These are phyloP conservation scores for Chymomyza caudatula DNA, from an alignment of 2,888 invertebrate species.

Conservation along the genomic window DNA sequence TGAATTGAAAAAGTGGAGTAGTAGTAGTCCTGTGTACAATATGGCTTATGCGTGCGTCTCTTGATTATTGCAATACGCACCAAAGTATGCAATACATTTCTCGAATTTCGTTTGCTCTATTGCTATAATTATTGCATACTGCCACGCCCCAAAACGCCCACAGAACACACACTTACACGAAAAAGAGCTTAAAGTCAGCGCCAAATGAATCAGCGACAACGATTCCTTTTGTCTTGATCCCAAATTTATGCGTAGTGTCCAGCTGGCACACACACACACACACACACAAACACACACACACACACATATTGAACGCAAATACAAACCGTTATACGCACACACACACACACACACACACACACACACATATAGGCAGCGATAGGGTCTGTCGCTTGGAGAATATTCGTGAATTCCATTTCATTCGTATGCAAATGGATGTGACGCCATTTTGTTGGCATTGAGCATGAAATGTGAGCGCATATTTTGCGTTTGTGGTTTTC, in stretches of 20 bases:
- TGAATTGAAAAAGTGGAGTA: neutral
- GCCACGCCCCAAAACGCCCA: neutral
- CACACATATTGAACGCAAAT: too few species aligned
- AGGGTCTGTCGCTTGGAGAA: constrained; percentile 14
- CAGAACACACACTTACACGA: constrained; percentile 4
- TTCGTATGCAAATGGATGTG: constrained; percentile 40
- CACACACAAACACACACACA: neutral
- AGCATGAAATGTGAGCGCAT: constrained; percentile 13
- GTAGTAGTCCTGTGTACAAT: neutral
- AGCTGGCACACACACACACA: neutral
- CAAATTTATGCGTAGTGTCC: constrained; percentile 22
- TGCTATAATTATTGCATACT: neutral
- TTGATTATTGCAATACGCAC: constrained; percentile 28
- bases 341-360: neutral
- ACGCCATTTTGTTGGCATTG: constrained; percentile 5
- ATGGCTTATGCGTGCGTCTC: constrained; percentile 35
- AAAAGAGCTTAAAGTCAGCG: neutral
- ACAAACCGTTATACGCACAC: too few species aligned
- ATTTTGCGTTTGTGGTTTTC: constrained; percentile 6
- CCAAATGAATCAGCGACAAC: constrained; percentile 8
- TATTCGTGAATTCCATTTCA: constrained; percentile 41
- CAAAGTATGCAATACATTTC: constrained; percentile 45
- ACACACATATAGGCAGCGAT: neutral
- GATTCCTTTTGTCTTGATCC: constrained; percentile 38
- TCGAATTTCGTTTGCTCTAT: constrained; percentile 2